These are phyloP conservation scores for Beroe forskalii DNA, from an alignment of 37 sponge, comb jelly and placozoan genomes.

Conservation along the genomic window DNA sequence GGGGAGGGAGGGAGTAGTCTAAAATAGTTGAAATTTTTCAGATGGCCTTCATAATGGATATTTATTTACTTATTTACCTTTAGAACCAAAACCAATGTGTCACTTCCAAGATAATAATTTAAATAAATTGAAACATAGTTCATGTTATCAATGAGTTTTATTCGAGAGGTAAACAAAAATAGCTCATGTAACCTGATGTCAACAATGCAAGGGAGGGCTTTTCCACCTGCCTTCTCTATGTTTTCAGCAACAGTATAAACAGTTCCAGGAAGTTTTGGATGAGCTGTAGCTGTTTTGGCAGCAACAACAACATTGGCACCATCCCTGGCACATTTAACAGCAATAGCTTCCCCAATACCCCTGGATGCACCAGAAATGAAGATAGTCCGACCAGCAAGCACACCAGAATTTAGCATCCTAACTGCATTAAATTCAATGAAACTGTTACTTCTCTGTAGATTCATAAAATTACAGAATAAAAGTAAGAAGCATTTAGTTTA, in stretches of 20 bases:
- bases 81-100: too few relatives aligned
- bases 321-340: slow-evolving; percentile 87
- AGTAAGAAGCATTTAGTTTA: too few relatives aligned
- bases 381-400: slow-evolving; percentile 83
- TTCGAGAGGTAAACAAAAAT: background rate
- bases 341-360: slow-evolving; percentile 98
- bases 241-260: slow-evolving; percentile 97
- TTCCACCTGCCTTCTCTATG: slow-evolving; percentile 90
- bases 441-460: background rate
- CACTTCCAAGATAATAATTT: too few relatives aligned
- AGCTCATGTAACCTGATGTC: slow-evolving; percentile 72
- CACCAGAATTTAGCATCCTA: slow-evolving; percentile 35
- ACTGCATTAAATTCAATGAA: background rate
- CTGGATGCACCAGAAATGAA: slow-evolving; percentile 98
- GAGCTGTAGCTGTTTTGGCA: slow-evolving; percentile 92
- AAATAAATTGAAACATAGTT: too few relatives aligned
- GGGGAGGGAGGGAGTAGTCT: too few relatives aligned
- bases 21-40: too few relatives aligned
- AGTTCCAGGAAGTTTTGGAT: slow-evolving; percentile 97
- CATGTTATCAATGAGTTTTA: too few relatives aligned
- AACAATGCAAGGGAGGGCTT: slow-evolving; percentile 90
- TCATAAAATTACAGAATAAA: background rate
- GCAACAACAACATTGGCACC: slow-evolving; percentile 94
- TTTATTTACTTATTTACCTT: too few relatives aligned
- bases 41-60: too few relatives aligned